Evolutionary conservation across 2,113 vertebrate genomes (phyloP), one percentile per base, ranked within the genome.

Genomic region (Macaca fascicularis): DNA sequence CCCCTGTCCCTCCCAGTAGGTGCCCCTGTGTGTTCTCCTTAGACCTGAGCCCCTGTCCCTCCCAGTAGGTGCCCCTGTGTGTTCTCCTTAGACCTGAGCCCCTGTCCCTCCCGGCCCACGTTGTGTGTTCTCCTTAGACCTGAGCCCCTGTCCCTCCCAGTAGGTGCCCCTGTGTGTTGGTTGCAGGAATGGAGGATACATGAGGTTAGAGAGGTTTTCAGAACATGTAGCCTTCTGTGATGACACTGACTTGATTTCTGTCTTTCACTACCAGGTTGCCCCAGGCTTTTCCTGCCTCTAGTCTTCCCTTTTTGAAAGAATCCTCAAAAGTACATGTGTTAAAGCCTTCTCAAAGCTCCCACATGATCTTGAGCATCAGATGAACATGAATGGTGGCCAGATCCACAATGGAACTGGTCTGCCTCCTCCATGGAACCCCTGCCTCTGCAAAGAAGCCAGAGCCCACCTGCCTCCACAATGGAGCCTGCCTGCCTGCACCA

Each of bases 61-160:
- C 14, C 35, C 1, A 0, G 32, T 7, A 69, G 14, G 32, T 69
- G 67, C 3, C 67, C 67, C 0, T 16, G 6, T 12, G 38, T 17
- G 22, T 2, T n/a, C 50, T 19, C 69, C 43, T 38, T 1, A 3
- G 70, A 38, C 32, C 0, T 4, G 20, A 20, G 78, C 30, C 16
- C 67, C 67, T 69, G 67, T 35, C 14, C 32, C 2, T 69, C 13
- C 35, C 0, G 38, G 38, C 38, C 38, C 38, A 38, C 38, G 38
- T 38, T 0, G 32, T 30, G 38, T 38, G 0, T 8, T 40, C 50
- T 19, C 69, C 43, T 38, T 2, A 3, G 70, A 38, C 16, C 0
- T 2, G 20, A 57, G 78, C 22, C 32, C 67, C 67, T 69, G 67
- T 35, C 14, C 32, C 2, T 69, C 14, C 35, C 1, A 0, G 32